Evolutionary conservation across 2,797 vertebrate genomes (phyloP).

Genomic region (Sorex maritimensis): DNA sequence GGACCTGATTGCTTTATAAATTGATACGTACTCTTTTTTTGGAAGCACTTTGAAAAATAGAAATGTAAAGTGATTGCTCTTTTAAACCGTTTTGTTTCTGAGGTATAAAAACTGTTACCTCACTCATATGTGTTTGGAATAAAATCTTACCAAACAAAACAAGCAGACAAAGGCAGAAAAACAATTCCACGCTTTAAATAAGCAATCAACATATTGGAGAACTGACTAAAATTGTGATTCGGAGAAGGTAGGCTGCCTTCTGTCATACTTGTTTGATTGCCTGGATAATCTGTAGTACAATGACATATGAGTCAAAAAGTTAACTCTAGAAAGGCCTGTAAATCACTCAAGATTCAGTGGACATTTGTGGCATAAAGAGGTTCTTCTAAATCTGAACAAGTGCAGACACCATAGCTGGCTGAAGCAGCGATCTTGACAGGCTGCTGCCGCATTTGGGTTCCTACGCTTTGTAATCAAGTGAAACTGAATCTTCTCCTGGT

Average conservation of each 20-base stretch:
- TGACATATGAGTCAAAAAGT: background rate
- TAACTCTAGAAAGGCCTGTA: background rate
- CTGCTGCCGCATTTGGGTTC: background rate
- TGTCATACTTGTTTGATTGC: background rate
- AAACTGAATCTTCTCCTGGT: conserved; percentile 3
- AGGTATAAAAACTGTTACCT: conserved; percentile 52
- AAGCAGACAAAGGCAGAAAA: conserved; percentile 35
- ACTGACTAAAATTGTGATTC: background rate
- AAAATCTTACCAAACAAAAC: conserved; percentile 48
- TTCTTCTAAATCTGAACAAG: background rate
- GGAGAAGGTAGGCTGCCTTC: background rate
- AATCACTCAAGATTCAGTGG: conserved; percentile 1
- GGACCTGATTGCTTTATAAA: background rate
- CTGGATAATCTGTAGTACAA: background rate
- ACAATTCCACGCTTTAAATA: background rate
- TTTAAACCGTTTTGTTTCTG: conserved; percentile 40
- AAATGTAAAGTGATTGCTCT: background rate
- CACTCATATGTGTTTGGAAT: conserved; percentile 24
- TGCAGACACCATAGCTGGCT: background rate
- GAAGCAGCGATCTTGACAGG: background rate
- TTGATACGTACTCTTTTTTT: background rate
- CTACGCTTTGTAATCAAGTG: background rate
- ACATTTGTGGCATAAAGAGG: background rate
- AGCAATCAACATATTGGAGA: conserved; percentile 2
- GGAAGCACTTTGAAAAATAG: background rate